Conservation (phyloP, 2,113 vertebrate species). For the Caretta caretta region DNA sequence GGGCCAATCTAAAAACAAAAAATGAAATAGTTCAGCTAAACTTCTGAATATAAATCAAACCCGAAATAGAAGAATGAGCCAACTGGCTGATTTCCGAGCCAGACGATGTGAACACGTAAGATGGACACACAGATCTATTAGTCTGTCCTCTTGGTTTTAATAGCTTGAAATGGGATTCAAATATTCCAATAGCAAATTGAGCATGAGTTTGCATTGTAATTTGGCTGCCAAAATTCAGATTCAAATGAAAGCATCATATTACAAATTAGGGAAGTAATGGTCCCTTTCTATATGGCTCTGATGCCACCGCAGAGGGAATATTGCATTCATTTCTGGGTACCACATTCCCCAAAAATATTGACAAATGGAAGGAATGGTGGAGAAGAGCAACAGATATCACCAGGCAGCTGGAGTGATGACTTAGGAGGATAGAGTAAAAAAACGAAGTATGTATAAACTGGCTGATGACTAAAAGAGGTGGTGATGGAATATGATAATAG, state of each 20-base stretch:
- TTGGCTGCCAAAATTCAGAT: conserved; percentile 18
- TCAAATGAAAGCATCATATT: conserved; percentile 11
- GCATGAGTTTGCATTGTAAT: not conserved
- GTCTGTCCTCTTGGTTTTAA: conserved; percentile 47
- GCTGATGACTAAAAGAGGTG: not conserved
- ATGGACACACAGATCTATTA: conserved; percentile 34
- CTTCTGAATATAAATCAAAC: conserved; percentile 65
- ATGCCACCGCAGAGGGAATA: not conserved
- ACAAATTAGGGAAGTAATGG: conserved; percentile 18
- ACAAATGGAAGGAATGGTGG: not conserved
- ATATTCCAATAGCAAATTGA: conserved; percentile 7
- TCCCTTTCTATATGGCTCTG: not conserved
- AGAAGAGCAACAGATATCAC: conserved; percentile 9
- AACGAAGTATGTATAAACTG: not conserved
- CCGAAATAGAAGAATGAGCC: conserved; percentile 34
- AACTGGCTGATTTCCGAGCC: conserved; percentile 35
- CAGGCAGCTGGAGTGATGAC: not conserved
- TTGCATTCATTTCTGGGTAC: not conserved
- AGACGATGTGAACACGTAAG: conserved; percentile 22
- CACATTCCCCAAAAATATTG: not conserved
- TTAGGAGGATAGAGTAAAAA: not conserved
- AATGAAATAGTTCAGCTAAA: conserved; percentile 67
- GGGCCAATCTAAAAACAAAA: conserved; percentile 67
- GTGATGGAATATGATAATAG: not conserved
- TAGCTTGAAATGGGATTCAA: conserved; percentile 53